Percentiles rank a stretch among this genome's conserved stretches.
Evolutionary conservation across 2,113 vertebrate genomes (phyloP).

Genomic region (Microcebus lehilahytsara): DNA sequence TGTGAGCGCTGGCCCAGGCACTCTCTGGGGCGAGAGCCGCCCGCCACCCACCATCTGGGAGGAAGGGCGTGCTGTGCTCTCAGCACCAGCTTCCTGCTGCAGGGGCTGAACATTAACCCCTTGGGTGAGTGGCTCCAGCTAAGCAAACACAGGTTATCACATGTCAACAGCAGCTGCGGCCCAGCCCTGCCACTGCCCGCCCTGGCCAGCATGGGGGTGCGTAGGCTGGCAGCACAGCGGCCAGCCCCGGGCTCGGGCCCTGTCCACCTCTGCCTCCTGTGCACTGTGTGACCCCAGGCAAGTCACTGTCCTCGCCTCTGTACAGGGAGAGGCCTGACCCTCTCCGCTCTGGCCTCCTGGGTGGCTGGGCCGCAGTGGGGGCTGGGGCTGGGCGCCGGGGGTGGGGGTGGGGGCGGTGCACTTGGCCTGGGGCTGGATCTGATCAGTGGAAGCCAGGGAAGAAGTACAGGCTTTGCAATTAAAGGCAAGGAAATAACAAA

Average conservation of each 20-base stretch:
- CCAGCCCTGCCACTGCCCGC: background rate
- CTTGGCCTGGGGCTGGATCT: background rate
- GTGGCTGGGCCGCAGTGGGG: too few relatives aligned
- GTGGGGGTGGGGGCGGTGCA: too few relatives aligned
- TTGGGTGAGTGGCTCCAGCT: background rate
- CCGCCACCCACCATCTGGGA: too few relatives aligned
- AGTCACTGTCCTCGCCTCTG: background rate
- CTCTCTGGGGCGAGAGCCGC: background rate
- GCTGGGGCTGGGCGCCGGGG: too few relatives aligned
- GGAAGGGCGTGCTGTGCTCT: background rate
- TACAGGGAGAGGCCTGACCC: too few relatives aligned
- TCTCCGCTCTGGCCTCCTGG: background rate
- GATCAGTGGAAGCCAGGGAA: background rate
- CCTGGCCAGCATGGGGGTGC: background rate
- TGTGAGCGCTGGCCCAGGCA: accelerated
- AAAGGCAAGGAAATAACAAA: background rate
- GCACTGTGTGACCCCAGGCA: background rate
- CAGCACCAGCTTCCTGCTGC: background rate
- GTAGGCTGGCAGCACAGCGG: background rate
- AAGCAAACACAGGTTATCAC: slow-evolving; percentile 31
- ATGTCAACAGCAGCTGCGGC: background rate
- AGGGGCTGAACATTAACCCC: slow-evolving; percentile 46
- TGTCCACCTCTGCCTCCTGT: background rate
- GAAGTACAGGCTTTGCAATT: background rate
- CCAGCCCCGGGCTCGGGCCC: background rate